Conservation (phyloP, 2,797 vertebrate genomes). For the Bryconaethiops microstoma region DNA sequence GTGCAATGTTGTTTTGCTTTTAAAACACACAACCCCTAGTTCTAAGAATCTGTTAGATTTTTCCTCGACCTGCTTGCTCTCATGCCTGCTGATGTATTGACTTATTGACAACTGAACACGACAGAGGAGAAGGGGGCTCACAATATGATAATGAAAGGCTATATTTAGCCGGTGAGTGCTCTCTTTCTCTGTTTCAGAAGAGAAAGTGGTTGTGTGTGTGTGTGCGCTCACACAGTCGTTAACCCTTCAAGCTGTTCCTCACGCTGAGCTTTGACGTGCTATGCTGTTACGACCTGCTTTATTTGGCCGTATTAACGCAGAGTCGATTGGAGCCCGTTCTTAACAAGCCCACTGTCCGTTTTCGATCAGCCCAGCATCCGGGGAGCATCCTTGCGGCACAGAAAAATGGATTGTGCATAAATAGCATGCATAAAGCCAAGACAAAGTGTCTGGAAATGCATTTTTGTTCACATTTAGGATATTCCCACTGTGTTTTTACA, state of each 20-base stretch:
- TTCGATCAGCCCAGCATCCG: slow-evolving; percentile 3
- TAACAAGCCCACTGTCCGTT: background rate
- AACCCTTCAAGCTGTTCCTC: slow-evolving; percentile 40
- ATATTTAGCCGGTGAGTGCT: slow-evolving; percentile 30
- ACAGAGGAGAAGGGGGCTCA: background rate
- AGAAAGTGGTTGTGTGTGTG: background rate
- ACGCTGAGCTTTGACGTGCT: background rate
- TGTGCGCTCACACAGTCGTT: background rate
- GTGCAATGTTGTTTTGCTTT: background rate
- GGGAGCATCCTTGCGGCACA: background rate
- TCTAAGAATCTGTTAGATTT: background rate
- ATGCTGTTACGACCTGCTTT: slow-evolving; percentile 22
- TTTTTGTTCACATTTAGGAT: background rate
- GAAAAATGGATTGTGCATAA: slow-evolving; percentile 7
- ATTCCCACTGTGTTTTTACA: background rate
- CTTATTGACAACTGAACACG: slow-evolving; percentile 32
- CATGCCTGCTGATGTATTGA: slow-evolving; percentile 24
- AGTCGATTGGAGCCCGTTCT: slow-evolving; percentile 5
- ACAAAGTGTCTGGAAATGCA: background rate
- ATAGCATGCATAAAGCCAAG: background rate
- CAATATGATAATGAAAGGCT: slow-evolving; percentile 27
- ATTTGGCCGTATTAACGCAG: slow-evolving; percentile 23
- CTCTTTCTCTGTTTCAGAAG: slow-evolving; percentile 26
- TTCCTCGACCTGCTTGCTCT: slow-evolving; percentile 2
- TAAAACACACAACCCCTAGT: background rate